Percentiles rank a stretch among this genome's conserved stretches.
phyloP scores from a whole-genome alignment of 2,888 invertebrate species.

The Lasioglossum marginatum region DNA sequence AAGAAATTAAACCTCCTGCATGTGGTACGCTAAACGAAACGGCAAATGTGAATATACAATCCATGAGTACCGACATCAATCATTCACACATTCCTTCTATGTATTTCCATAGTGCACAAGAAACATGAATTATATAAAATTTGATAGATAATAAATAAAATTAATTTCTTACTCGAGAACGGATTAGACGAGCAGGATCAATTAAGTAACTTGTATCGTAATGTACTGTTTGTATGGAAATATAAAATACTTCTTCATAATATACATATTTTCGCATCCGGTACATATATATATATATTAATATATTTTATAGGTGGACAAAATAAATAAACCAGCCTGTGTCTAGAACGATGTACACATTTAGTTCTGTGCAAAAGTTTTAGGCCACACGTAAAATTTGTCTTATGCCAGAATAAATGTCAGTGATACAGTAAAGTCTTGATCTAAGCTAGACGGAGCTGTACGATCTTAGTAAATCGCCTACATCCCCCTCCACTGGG shows the following conservation, averaged over 20 bases:
- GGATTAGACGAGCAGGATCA: constrained; percentile 3
- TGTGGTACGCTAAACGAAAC: background rate
- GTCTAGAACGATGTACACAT: background rate
- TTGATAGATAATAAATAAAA: background rate
- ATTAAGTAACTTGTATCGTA: constrained; percentile 13
- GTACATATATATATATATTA: background rate
- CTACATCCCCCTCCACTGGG: no score
- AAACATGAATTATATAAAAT: constrained; percentile 1
- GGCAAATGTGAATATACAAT: constrained; percentile 12
- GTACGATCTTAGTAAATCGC: no score
- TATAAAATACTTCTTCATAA: constrained; percentile 8
- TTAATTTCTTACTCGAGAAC: background rate
- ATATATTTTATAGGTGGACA: constrained; percentile 9
- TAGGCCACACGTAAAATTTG: background rate
- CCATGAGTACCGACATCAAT: background rate
- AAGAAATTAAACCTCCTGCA: constrained; percentile 13
- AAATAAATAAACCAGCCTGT: background rate
- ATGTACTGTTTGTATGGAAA: constrained; percentile 9
- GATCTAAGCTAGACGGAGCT: no score
- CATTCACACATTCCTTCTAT: constrained; percentile 9
- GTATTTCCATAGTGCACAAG: constrained; percentile 12
- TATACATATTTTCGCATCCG: constrained; percentile 3
- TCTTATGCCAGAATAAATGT: background rate
- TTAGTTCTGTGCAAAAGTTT: background rate
- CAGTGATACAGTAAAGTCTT: background rate